Base-by-base conservation (phyloP, 2,113 vertebrate genomes). In the Bos javanicus region DNA sequence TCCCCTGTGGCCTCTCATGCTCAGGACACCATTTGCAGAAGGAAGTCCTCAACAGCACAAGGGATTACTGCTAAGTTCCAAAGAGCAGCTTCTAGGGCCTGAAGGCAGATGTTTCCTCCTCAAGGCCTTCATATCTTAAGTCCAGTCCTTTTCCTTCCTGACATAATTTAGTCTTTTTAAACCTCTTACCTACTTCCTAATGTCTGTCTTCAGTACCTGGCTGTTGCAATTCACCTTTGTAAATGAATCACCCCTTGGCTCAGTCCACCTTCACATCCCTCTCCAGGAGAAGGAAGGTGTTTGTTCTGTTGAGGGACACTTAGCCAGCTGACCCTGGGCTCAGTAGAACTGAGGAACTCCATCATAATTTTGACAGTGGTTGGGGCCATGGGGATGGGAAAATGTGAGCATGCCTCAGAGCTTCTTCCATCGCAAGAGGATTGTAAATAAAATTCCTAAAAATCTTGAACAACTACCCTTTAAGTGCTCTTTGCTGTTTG, bases 71-170 rank as follows among this genome's bases (percentile, higher is more conserved):
- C 50, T 71, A 8, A 82, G 97, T 95, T 91, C 94, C 86, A 62
- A 54, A 87, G 60, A 90, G 88, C 6, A 30, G 43, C 54, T 64
- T 94, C 64, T 46, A 93, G 85, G 46, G 28, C 78, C 78, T 54
- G 1, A 59, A 57, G 56, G 85, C 96, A 92, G 92, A 94, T 97
- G 97, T 98, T 98, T 97, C 98, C 97, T 97, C 25, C 11, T 78
- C 4, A 3, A 28, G 84, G 64, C 64, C 91, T 92, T 96, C 74
- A 5, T 36, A 71, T 81, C 94, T 86, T 48, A 94, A 80, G 36
- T 76, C 43, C 14, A 67, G 64, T 96, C 36, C 62, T 95, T 95
- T 82, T 96, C 96, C 96, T 98, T 94, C 97, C 96, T 92, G 56
- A 39, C 15, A 10, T 92, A 52, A 84, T 33, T 95, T 54, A 59